Evolutionary conservation across 2,888 invertebrate genomes (phyloP).

Genomic region (Bimastos eiseni): DNA sequence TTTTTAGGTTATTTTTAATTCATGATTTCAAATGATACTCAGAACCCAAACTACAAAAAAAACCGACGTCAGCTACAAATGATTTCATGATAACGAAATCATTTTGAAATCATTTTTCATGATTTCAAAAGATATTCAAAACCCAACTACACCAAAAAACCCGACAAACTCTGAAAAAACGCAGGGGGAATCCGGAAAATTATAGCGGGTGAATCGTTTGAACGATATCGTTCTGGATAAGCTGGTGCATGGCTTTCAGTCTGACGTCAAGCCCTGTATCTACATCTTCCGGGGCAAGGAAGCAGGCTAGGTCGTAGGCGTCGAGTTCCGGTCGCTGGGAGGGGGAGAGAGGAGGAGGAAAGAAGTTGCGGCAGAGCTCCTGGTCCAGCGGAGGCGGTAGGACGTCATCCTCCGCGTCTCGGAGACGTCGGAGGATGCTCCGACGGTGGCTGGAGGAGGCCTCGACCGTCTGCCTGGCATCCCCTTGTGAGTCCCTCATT

Average conservation of each 20-base stretch:
- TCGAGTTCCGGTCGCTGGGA: neutral
- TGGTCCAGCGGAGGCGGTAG: neutral
- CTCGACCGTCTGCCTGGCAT: neutral
- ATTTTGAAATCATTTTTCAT: too few species aligned
- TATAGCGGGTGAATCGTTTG: neutral
- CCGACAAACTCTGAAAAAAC: neutral
- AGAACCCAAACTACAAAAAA: neutral
- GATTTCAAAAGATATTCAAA: too few species aligned
- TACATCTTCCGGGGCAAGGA: neutral
- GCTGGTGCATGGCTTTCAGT: neutral
- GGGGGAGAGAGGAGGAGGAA: neutral
- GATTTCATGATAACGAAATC: too few species aligned
- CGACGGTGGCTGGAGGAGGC: neutral
- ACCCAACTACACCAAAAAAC: neutral
- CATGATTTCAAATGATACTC: neutral
- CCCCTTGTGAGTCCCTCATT: neutral
- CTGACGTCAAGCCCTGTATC: neutral
- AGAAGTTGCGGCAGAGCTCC: neutral
- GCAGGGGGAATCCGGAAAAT: neutral
- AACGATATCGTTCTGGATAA: conserved; percentile 17
- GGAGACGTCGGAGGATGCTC: neutral
- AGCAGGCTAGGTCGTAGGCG: conserved; percentile 14
- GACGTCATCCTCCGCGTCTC: neutral
- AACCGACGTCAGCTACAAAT: too few species aligned
- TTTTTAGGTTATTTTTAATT: too few species aligned